Evolutionary conservation across 2,113 vertebrate species (phyloP).

Genomic region (Xenus cinereus): DNA sequence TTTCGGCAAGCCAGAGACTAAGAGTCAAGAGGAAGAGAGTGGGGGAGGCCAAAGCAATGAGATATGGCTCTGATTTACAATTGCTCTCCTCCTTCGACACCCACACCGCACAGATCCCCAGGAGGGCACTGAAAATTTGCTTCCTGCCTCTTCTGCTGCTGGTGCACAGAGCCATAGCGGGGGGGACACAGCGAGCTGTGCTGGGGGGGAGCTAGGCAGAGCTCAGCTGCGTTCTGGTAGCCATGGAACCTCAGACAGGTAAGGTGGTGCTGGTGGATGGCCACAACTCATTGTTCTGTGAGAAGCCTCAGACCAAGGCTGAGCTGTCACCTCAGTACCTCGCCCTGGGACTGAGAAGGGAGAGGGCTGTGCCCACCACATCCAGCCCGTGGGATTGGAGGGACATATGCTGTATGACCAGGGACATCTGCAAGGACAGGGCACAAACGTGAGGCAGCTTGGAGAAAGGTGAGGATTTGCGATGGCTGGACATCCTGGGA

Average conservation of each 20-base stretch:
- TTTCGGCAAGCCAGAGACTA: not conserved
- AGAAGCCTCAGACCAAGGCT: not conserved
- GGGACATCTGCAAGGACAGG: not conserved
- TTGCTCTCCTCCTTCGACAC: not conserved
- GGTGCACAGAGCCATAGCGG: accelerated
- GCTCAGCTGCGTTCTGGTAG: not conserved
- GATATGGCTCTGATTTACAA: not conserved
- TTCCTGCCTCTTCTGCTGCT: not conserved
- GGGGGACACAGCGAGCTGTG: accelerated
- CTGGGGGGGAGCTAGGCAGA: not conserved
- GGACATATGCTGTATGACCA: not conserved
- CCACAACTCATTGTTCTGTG: not conserved
- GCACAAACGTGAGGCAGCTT: not conserved
- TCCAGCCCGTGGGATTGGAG: not conserved
- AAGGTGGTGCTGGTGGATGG: not conserved
- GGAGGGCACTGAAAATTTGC: not conserved
- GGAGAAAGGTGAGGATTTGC: not conserved
- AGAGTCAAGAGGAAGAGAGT: not conserved
- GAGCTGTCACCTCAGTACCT: not conserved
- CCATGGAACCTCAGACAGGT: not conserved
- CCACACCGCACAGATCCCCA: not conserved
- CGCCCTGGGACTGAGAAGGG: not conserved
- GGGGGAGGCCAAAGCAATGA: not conserved
- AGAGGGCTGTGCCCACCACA: not conserved
- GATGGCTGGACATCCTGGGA: not conserved